Conservation (phyloP, 2,113 vertebrate genomes). For the Caranx melampygus region DNA sequence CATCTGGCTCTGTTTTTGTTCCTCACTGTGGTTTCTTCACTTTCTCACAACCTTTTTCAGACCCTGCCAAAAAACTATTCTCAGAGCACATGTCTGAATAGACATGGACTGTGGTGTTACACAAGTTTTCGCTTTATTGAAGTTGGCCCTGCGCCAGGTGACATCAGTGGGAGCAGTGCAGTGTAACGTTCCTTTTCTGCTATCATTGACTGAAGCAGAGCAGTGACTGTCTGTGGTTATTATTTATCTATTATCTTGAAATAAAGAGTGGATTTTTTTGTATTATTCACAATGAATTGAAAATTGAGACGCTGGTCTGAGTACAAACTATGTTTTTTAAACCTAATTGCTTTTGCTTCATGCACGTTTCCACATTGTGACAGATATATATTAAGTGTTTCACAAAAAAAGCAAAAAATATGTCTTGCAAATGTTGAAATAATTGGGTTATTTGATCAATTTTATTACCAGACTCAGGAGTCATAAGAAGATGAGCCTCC, state of each 20-base stretch:
- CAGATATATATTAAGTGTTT: not conserved
- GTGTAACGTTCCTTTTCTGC: constrained; percentile 43
- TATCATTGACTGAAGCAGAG: constrained; percentile 40
- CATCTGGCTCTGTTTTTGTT: constrained; percentile 80
- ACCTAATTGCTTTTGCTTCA: not conserved
- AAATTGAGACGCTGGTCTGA: not conserved
- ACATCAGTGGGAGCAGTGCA: constrained; percentile 66
- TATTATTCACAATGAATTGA: not conserved
- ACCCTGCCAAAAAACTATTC: constrained; percentile 77
- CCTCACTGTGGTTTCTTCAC: constrained; percentile 73
- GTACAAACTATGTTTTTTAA: not conserved
- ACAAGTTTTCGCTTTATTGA: constrained; percentile 74
- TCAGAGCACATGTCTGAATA: constrained; percentile 76
- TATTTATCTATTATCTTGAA: not conserved
- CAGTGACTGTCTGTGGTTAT: constrained; percentile 19
- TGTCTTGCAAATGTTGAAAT: not conserved
- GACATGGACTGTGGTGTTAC: constrained; percentile 68
- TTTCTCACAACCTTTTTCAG: constrained; percentile 80
- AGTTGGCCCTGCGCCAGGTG: constrained; percentile 73
- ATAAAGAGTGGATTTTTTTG: constrained; percentile 3
- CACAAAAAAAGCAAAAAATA: not conserved
- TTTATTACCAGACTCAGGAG: not conserved
- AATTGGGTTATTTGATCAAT: not conserved
- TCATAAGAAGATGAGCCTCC: constrained; percentile 34
- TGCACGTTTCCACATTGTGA: not conserved